Base-by-base conservation (phyloP, 2,888 invertebrate species). In the Calephelis perditalis region DNA sequence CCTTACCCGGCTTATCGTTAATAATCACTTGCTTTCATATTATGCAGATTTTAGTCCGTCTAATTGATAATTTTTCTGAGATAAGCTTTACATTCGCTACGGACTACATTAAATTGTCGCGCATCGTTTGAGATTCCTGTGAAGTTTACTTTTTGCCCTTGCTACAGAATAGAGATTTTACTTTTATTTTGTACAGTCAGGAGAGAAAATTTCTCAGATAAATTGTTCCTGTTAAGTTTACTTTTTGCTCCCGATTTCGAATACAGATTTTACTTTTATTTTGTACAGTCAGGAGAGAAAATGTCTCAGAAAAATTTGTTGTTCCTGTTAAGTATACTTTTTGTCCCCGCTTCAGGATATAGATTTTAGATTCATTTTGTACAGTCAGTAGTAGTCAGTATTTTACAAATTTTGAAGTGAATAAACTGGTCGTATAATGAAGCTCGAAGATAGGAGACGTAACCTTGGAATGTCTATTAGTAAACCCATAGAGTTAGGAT, bases 1-100 rank as follows among this genome's bases (percentile, higher is more conserved):
- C 80, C 85, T 72, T 73, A 74, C 74, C 73, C 73, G 75, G 75
- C 79, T 76, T 73, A 72, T 75, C 67, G 73, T 77, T 77, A 75
- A 73, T 77, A 75, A 70, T 75, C 71, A 74, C 74, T 77, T 75
- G 70, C 77, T 71, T 72, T 69, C 73, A 75, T 75, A 62, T 63
- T 77, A 84, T 83, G 76, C 77, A 83, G 84, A 87, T 82, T 78
- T 76, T 80, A 78, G 75, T 75, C 66, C 71, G 69, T 77, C 76
- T 84, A 81, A 85, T 84, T 85, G 66, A 58, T 60, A 59, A 45
- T 60, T 62, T 62, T 52, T 36, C 35, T 62, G 59, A 60, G 57
- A 61, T 62, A 62, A 46, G 15, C 45, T 56, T 44, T 46, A 26
- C 36, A 46, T 60, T 55, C 55, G 59, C 26, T 40, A 60, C 59